Conservation (phyloP, 64 coral and sea anemone genomes). For the Cladopsammia gracilis region DNA sequence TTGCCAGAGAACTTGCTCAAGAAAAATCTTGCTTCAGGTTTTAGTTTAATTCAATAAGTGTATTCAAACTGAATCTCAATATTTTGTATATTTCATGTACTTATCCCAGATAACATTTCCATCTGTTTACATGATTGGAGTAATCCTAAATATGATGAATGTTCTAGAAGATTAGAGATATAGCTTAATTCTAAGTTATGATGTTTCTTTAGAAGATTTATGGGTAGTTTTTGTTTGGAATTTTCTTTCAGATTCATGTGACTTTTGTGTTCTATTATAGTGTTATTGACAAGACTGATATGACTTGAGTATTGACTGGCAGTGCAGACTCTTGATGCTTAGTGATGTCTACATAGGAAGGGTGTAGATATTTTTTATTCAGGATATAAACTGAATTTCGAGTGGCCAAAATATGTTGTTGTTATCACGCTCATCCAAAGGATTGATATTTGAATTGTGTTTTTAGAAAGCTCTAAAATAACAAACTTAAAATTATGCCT, state of each 20-base stretch:
- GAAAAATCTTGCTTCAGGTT: too few species aligned
- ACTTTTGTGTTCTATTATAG: background rate
- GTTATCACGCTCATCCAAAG: too few species aligned
- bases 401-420: too few species aligned
- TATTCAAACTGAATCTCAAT: background rate
- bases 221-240: background rate
- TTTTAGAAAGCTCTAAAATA: background rate
- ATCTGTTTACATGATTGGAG: background rate
- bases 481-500: background rate
- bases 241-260: background rate
- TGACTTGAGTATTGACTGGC: background rate
- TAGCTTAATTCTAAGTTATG: background rate
- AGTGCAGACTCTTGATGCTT: background rate
- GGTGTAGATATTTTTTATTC: background rate
- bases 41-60: too few species aligned
- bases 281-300: background rate
- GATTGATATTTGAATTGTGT: background rate
- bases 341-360: background rate
- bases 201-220: background rate
- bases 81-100: background rate
- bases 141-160: background rate
- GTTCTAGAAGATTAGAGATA: background rate
- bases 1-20: too few species aligned
- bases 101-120: background rate
- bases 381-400: slow-evolving; percentile 3